phyloP scores from a whole-genome alignment of 1,140 invertebrate species.

The Cylas formicarius region DNA sequence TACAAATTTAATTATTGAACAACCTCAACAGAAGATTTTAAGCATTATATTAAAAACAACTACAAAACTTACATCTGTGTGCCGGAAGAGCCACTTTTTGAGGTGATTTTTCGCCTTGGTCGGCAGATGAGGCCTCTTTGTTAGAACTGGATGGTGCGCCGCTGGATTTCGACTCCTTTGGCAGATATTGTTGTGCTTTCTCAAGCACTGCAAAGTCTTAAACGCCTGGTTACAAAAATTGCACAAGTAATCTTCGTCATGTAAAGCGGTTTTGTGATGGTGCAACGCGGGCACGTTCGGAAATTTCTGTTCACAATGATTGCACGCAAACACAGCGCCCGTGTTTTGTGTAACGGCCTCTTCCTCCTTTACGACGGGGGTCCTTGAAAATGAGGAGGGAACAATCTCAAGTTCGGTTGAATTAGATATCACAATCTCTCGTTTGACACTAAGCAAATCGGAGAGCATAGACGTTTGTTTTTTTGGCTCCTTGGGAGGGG shows the following conservation, averaged over 20 bases:
- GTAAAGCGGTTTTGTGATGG: slow-evolving; percentile 20
- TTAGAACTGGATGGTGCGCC: slow-evolving; percentile 13
- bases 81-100: slow-evolving; percentile 27
- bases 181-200: slow-evolving; percentile 28
- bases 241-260: slow-evolving; percentile 26
- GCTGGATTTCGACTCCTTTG: slow-evolving; percentile 19
- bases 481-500: slow-evolving; percentile 5
- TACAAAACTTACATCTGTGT: slow-evolving; percentile 27
- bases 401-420: slow-evolving; percentile 20
- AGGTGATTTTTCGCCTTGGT: slow-evolving; percentile 30
- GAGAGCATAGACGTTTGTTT: slow-evolving; percentile 13
- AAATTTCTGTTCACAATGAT: slow-evolving; percentile 21
- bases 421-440: slow-evolving; percentile 16
- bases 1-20: too few relatives aligned
- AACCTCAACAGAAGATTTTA: too few relatives aligned
- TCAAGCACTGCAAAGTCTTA: slow-evolving; percentile 21
- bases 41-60: not conserved
- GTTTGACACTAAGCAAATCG: slow-evolving; percentile 11
- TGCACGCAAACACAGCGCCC: slow-evolving; percentile 19
- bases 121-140: slow-evolving; percentile 27
- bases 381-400: slow-evolving; percentile 9
- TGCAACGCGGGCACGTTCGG: slow-evolving; percentile 13
- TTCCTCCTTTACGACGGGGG: slow-evolving; percentile 11
- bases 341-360: too few relatives aligned
- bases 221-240: slow-evolving; percentile 28